Percentiles rank a stretch among this genome's conserved stretches.
These are phyloP conservation scores for Physocephala rufipes DNA, from an alignment of 2,888 invertebrate species.

Conservation along the genomic window DNA sequence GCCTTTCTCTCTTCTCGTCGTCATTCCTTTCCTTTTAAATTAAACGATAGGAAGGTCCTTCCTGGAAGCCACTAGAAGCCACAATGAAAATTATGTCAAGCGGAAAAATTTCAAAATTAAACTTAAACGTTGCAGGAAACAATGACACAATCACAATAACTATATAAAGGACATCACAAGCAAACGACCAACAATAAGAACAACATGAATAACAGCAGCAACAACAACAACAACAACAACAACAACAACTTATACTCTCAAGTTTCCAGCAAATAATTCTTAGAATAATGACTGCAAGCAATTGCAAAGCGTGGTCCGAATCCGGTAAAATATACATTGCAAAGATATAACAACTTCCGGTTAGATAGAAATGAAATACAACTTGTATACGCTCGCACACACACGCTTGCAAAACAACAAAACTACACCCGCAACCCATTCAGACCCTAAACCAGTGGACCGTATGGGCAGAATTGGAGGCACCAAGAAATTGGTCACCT, in stretches of 20 bases:
- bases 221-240: slow-evolving; percentile 29
- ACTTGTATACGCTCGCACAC: no score
- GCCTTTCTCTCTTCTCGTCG: no score
- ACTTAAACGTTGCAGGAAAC: slow-evolving; percentile 62
- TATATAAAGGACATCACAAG: slow-evolving; percentile 4
- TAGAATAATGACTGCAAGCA: slow-evolving; percentile 25
- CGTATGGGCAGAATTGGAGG: slow-evolving; percentile 28
- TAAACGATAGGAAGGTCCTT: no score
- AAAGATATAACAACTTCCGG: slow-evolving; percentile 64
- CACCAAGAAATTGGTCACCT: slow-evolving; percentile 44
- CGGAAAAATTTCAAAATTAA: slow-evolving; percentile 65
- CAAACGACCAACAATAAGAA: slow-evolving; percentile 38
- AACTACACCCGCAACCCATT: slow-evolving; percentile 20
- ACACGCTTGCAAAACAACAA: slow-evolving; percentile 36
- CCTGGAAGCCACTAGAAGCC: slow-evolving; percentile 46
- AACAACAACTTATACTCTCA: slow-evolving; percentile 19
- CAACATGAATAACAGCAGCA: slow-evolving; percentile 46
- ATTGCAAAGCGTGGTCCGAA: slow-evolving; percentile 29
- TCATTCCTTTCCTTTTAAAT: no score
- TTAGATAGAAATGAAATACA: slow-evolving; percentile 44
- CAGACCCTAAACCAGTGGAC: slow-evolving; percentile 42
- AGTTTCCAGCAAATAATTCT: slow-evolving; percentile 5
- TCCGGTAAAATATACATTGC: slow-evolving; percentile 46
- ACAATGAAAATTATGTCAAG: slow-evolving; percentile 59
- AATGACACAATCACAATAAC: slow-evolving; percentile 39